These are phyloP conservation scores for Athene noctua DNA, from an alignment of 2,113 vertebrate species.

Conservation along the genomic window DNA sequence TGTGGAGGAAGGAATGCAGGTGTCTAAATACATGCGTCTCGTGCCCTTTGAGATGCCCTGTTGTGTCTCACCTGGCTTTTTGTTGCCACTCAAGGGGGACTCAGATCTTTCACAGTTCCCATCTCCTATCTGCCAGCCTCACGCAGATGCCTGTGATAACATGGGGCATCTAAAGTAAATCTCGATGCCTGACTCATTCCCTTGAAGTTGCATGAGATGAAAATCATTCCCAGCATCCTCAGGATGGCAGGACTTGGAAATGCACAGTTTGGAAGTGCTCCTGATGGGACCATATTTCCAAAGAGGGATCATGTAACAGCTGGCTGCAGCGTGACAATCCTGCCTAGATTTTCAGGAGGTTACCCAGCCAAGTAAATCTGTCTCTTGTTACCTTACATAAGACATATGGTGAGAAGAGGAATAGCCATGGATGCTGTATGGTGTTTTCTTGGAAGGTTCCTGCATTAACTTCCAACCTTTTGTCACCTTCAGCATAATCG, in stretches of 20 bases:
- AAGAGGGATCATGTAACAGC: neutral
- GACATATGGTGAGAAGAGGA: neutral
- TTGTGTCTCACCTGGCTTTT: neutral
- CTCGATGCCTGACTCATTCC: neutral
- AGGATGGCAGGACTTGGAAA: neutral
- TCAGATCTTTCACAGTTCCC: neutral
- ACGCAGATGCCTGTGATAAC: neutral
- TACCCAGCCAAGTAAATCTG: neutral
- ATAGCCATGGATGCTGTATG: neutral
- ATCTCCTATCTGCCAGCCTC: neutral
- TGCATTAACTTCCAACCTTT: neutral
- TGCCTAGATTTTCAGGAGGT: neutral
- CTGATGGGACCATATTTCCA: neutral
- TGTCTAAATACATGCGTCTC: neutral
- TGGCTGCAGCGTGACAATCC: neutral
- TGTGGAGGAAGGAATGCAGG: neutral
- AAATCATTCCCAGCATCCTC: neutral
- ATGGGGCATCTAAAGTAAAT: neutral
- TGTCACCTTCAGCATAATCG: neutral
- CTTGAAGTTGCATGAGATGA: neutral
- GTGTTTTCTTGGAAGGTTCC: neutral
- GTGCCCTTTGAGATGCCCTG: neutral
- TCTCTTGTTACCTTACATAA: neutral
- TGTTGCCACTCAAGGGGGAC: neutral
- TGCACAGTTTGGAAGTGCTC: accelerated